Base-by-base conservation (phyloP, 2,113 vertebrate species). In the Malurus alboscapulatus region DNA sequence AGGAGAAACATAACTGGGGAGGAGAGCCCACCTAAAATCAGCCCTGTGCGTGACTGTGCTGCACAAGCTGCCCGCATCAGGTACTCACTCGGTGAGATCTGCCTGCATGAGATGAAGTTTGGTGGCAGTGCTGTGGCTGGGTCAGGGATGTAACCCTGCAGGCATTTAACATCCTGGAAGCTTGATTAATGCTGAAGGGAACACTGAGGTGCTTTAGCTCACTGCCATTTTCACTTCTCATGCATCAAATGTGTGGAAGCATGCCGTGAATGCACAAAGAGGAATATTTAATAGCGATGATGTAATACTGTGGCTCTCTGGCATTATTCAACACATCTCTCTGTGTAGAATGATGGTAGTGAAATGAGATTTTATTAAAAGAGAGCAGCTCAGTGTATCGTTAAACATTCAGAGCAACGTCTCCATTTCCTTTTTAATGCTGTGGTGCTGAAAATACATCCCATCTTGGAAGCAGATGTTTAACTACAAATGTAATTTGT, bases 311-410 rank as follows among this genome's bases (percentile, higher is more conserved):
- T 88, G 91, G 79, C 54, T 92, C 80, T 71, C 75, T 3, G 7
- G 87, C 1, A 0, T 92, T 95, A 75, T 67, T 94, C 83, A 68
- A 57, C 87, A 61, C 61, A 38, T 86, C 84, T 80, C 87, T 87
- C 94, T 96, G 94, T 67, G 83, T 95, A 95, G 96, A 95, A 68
- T 61, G 50, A 85, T 91, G 80, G 79, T 66, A n/a, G 75, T 29
- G 69, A 96, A 97, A 97, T 92, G 92, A 96, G 87, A 94, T 95
- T 96, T 96, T 93, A 92, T 95, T 97, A 90, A 95, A 93, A 96
- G 81, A 55, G 81, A 71, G 83, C 67, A 34, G 21, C 45, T 55
- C 24, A 21, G 72, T 36, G 26, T 72, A 73, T 74, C 2, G 3
- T 95, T 94, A 79, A 93, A 76, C 77, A 89, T 91, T 93, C 87